Evolutionary conservation across 2,113 vertebrate genomes (phyloP), one percentile per base, ranked within the genome.

Genomic region (Cathartes aura): DNA sequence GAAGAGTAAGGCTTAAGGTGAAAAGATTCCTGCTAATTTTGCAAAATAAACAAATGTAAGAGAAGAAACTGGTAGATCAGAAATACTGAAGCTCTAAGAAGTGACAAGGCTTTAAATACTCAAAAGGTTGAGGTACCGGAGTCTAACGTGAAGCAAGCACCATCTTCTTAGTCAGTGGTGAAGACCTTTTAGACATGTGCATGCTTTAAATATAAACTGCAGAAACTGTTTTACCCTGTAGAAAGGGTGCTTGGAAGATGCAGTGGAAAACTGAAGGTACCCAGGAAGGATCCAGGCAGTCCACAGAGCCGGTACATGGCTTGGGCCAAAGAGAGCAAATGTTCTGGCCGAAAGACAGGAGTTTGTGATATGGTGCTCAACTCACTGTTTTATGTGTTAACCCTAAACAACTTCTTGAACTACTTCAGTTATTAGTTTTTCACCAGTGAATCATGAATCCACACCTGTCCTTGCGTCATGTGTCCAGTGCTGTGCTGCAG

Each of bases 271-370:
- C 3, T 56, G 29, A 48, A 78, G 29, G 67, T 58, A 63, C 4
- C 24, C 2, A 1, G 15, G 23, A 67, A 70, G 36, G 40, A 76
- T 60, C 15, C 67, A 64, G 48, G 34, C 19, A 66, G 30, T 21
- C 3, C 55, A 30, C 20, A 62, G 30, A 56, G 23, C 13, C 2
- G 6, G 14, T 23, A 36, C 9, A 21, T 0, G 7, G 50, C 8
- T 2, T 21, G 10, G 17, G 26, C 38, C 67, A 82, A 43, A 70
- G 63, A 68, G 1, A 86, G 19, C 8, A 56, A 60, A 34, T 20
- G 34, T 26, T 80, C 58, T 75, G 22, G 42, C 79, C 50, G 67
- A 76, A 66, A 47, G 40, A 68, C 23, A 48, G 29, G 19, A 63
- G 23, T 82, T 38, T 67, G 15, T 56, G 32, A 6, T 55, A 5